A percentile compares a stretch with the other conserved stretches of the same genome.
Conservation (phyloP, 2,888 invertebrate species). For the Trachelus tabidus region DNA sequence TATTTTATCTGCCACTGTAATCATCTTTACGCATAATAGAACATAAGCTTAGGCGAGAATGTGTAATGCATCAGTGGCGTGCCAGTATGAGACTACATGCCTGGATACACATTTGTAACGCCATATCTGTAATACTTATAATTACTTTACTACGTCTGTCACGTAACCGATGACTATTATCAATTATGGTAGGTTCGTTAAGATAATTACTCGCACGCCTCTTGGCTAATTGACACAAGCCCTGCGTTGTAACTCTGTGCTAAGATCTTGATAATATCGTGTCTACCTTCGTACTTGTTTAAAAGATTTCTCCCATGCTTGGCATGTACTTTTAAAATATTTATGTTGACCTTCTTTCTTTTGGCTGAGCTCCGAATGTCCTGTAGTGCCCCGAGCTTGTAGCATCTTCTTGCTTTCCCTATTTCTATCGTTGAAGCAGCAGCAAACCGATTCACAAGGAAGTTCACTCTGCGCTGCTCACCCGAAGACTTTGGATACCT, state of each 20-base stretch:
- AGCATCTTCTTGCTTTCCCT: not conserved
- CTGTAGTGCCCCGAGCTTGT: constrained; percentile 24
- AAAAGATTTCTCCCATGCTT: constrained; percentile 23
- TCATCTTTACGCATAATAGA: not conserved
- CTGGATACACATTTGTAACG: not conserved
- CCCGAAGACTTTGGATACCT: not conserved
- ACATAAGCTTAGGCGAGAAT: not conserved
- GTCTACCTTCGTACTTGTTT: not conserved
- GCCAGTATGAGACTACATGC: not conserved
- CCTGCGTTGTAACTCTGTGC: not conserved
- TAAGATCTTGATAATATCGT: not conserved
- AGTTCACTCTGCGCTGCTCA: constrained; percentile 22
- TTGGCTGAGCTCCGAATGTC: constrained; percentile 60
- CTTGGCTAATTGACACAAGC: not conserved
- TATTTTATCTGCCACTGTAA: not conserved
- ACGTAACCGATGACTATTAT: not conserved
- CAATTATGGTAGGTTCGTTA: not conserved
- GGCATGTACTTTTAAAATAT: constrained; percentile 35
- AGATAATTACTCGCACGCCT: not conserved
- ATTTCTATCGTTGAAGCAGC: not conserved
- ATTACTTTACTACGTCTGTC: not conserved
- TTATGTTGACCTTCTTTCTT: constrained; percentile 49
- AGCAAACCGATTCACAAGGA: not conserved
- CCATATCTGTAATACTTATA: not conserved
- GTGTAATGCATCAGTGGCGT: not conserved